Conservation (phyloP, 2,797 vertebrate genomes). For the Anguilla obscura region DNA sequence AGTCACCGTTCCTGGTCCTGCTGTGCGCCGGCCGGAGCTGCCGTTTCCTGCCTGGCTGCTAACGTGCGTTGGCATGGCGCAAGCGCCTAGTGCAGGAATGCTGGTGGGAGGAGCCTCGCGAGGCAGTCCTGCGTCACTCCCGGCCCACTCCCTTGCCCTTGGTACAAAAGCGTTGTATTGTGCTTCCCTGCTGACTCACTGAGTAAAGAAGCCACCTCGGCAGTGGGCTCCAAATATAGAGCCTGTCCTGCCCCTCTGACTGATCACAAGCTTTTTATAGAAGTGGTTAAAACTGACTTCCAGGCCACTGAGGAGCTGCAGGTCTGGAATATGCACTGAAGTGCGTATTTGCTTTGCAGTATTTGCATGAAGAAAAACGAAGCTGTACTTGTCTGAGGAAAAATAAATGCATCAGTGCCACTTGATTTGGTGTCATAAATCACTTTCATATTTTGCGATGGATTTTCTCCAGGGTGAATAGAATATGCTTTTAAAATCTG, state of each 20-base stretch:
- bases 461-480: neutral
- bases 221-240: slow-evolving; percentile 25
- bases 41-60: slow-evolving; percentile 33
- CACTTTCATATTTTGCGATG: neutral
- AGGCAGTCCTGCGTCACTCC: slow-evolving; percentile 12
- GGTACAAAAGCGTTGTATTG: slow-evolving; percentile 23
- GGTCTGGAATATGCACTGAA: neutral
- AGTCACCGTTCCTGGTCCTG: slow-evolving; percentile 25
- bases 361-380: neutral
- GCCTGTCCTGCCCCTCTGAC: neutral
- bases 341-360: neutral
- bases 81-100: neutral
- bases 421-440: neutral
- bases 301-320: neutral
- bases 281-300: neutral
- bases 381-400: neutral
- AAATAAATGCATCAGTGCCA: neutral
- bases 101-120: slow-evolving; percentile 4
- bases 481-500: neutral
- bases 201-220: slow-evolving; percentile 6
- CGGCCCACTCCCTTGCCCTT: neutral
- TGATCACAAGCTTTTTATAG: neutral
- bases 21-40: slow-evolving; percentile 29
- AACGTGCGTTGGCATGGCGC: neutral
- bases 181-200: slow-evolving; percentile 39